phyloP scores from a whole-genome alignment of 2,888 invertebrate species.

The Cheilosia urbana region DNA sequence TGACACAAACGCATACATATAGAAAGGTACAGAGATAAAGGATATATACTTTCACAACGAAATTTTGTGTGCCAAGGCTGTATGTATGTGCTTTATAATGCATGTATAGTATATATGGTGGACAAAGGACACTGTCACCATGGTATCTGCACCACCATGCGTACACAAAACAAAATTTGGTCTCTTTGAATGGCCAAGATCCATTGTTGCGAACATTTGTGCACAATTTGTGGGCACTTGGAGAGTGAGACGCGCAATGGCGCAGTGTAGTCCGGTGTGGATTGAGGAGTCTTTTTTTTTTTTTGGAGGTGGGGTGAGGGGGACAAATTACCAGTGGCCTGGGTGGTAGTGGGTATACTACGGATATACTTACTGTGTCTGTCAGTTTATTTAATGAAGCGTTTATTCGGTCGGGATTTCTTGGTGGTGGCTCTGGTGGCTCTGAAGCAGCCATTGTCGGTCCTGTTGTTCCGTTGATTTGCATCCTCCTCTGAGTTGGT shows the following conservation, averaged over 20 bases:
- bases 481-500: constrained; percentile 79
- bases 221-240: constrained; percentile 41
- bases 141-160: constrained; percentile 20
- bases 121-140: constrained; percentile 38
- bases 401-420: constrained; percentile 84
- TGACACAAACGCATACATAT: constrained; percentile 35
- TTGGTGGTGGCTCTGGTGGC: constrained; percentile 84
- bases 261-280: constrained; percentile 33
- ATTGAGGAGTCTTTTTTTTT: neutral
- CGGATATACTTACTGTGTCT: constrained; percentile 82
- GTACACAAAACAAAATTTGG: constrained; percentile 4
- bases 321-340: constrained; percentile 36
- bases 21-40: constrained; percentile 16
- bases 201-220: constrained; percentile 58
- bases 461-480: constrained; percentile 83
- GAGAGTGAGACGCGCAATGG: constrained; percentile 14
- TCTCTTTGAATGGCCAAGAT: constrained; percentile 38
- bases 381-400: constrained; percentile 83
- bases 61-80: constrained; percentile 64
- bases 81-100: constrained; percentile 16
- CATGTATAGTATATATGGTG: constrained; percentile 11
- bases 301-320: neutral
- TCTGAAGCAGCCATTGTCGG: constrained; percentile 84
- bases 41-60: constrained; percentile 28
- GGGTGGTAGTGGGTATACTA: constrained; percentile 76